Percentiles rank a stretch among this genome's conserved stretches.
These are phyloP conservation scores for Sula dactylatra DNA, from an alignment of 2,113 vertebrate genomes.

Conservation along the genomic window DNA sequence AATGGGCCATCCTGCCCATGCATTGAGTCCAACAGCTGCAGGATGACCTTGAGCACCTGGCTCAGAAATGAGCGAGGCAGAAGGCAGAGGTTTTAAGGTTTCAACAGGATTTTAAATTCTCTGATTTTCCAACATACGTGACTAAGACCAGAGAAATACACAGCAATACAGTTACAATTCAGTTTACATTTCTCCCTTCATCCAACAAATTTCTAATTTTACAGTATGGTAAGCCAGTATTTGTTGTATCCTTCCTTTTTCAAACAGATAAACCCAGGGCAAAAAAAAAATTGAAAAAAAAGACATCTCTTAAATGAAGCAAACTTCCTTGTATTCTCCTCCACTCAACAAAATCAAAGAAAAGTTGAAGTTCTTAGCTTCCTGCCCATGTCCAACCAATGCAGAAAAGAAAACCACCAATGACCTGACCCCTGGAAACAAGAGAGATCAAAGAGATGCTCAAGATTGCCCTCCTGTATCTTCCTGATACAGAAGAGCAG, in stretches of 20 bases:
- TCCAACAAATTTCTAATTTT: background rate
- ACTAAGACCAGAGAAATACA: background rate
- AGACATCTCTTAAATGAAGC: background rate
- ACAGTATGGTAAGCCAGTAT: background rate
- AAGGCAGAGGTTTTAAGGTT: background rate
- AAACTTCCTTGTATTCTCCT: background rate
- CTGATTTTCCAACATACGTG: background rate
- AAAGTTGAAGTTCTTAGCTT: background rate
- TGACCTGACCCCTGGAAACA: background rate
- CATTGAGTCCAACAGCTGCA: background rate
- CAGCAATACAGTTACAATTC: background rate
- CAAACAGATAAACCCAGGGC: background rate
- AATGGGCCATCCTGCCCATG: background rate
- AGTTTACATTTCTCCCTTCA: background rate
- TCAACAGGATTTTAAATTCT: background rate
- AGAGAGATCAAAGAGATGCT: background rate
- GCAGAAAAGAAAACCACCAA: background rate
- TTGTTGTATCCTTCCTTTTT: background rate
- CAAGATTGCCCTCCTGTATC: background rate
- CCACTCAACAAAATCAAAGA: background rate
- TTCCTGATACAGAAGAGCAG: background rate
- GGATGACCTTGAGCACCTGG: background rate
- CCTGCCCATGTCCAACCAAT: background rate
- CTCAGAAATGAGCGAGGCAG: rapidly evolving
- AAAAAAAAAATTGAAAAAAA: too few relatives aligned